Percentiles rank a stretch among this genome's conserved stretches.
Evolutionary conservation across 2,888 invertebrate species (phyloP).

Genomic region (Stenodema calcarata): DNA sequence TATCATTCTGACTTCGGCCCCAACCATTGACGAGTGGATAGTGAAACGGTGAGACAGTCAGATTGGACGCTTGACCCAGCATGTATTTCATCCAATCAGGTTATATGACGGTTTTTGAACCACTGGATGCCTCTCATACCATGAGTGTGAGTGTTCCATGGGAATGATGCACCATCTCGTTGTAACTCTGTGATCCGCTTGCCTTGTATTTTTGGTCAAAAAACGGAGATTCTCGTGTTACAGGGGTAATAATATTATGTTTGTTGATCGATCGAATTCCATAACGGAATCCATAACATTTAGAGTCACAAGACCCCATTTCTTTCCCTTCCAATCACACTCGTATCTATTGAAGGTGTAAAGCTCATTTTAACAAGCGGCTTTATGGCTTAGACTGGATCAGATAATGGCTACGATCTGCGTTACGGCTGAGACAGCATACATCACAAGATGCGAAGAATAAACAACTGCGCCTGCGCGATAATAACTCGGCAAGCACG

Average conservation of each 20-base stretch:
- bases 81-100: too few species aligned
- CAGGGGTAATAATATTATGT: too few species aligned
- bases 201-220: too few species aligned
- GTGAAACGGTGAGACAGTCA: background rate
- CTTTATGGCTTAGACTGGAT: background rate
- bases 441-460: background rate
- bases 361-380: background rate
- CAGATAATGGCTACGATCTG: background rate
- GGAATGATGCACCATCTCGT: too few species aligned
- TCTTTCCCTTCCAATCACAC: background rate
- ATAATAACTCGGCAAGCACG: background rate
- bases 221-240: too few species aligned
- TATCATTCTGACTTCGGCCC: background rate
- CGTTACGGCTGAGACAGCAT: background rate
- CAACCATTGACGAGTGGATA: background rate
- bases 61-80: too few species aligned
- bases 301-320: background rate
- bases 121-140: too few species aligned
- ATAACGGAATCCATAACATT: background rate
- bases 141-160: too few species aligned
- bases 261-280: background rate
- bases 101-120: too few species aligned
- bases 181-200: too few species aligned
- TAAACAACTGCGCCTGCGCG: background rate
- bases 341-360: background rate